Evolutionary conservation across 2,888 invertebrate species (phyloP).

Genomic region (Archips xylosteana): DNA sequence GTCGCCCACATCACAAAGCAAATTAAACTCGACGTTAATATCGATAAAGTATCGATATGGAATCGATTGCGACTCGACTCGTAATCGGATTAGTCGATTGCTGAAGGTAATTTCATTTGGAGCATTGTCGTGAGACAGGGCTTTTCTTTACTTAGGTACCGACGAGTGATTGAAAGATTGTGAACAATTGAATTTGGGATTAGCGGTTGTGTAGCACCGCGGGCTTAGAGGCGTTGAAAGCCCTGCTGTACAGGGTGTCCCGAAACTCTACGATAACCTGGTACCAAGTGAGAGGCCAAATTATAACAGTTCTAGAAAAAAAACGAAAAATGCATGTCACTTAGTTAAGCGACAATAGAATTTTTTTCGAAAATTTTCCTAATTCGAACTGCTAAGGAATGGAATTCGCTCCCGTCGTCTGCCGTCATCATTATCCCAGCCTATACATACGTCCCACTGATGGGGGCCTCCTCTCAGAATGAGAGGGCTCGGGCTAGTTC

Average conservation of each 20-base stretch:
- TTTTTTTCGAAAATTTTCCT: no score
- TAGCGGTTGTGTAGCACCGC: slow-evolving; percentile 3
- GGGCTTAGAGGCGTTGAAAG: not conserved
- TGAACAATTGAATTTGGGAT: slow-evolving; percentile 14
- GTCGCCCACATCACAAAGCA: slow-evolving; percentile 15
- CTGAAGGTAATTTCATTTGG: slow-evolving; percentile 40
- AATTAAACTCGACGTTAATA: slow-evolving; percentile 30
- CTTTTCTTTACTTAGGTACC: slow-evolving; percentile 32
- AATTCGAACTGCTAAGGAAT: no score
- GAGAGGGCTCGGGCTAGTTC: no score
- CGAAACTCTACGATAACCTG: no score
- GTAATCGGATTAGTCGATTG: slow-evolving; percentile 39
- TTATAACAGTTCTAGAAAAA: no score
- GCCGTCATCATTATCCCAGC: no score
- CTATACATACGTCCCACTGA: no score
- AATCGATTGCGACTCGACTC: slow-evolving; percentile 26
- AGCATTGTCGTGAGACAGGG: slow-evolving; percentile 39
- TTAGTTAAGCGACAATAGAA: no score
- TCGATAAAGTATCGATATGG: slow-evolving; percentile 33
- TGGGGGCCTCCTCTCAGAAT: no score
- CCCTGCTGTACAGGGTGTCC: not conserved
- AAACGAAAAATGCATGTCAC: no score
- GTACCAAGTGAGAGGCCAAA: no score
- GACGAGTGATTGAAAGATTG: slow-evolving; percentile 31
- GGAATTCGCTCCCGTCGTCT: no score